Evolutionary conservation across 2,888 invertebrate genomes (phyloP).

Genomic region (Lysandra coridon): DNA sequence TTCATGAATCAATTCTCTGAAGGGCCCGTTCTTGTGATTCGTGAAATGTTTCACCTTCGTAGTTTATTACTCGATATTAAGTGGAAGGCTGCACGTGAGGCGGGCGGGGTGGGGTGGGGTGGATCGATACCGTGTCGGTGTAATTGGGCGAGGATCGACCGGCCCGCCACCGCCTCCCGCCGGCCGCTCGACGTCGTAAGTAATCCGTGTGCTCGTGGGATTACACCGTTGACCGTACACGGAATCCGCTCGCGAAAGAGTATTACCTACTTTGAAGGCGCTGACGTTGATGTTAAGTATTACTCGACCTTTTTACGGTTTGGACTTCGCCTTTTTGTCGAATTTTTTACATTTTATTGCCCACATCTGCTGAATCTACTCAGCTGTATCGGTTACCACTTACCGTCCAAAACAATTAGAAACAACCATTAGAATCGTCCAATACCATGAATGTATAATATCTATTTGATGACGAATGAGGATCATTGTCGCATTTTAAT

Average conservation of each 20-base stretch:
- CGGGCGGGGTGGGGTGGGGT: slow-evolving; percentile 45
- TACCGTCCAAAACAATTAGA: not conserved
- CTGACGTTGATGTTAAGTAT: slow-evolving; percentile 12
- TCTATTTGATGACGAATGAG: slow-evolving; percentile 8
- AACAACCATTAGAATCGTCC: not conserved
- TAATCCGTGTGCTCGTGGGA: slow-evolving; percentile 35
- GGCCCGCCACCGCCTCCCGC: not conserved
- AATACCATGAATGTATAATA: not conserved
- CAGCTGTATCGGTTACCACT: not conserved
- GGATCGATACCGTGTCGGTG: slow-evolving; percentile 51
- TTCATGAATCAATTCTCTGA: slow-evolving; percentile 13
- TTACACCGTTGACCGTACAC: not conserved
- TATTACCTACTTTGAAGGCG: slow-evolving; percentile 13
- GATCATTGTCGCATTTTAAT: not conserved
- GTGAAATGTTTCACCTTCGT: slow-evolving; percentile 20
- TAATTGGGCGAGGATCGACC: slow-evolving; percentile 46
- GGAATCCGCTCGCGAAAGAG: slow-evolving; percentile 24
- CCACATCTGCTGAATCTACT: not conserved
- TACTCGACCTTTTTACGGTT: not conserved
- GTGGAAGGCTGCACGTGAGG: slow-evolving; percentile 20
- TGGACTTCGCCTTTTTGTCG: not conserved
- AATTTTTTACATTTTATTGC: not conserved
- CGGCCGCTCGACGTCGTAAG: slow-evolving; percentile 4
- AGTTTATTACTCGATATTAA: slow-evolving; percentile 20
- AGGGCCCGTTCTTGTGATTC: not conserved